Base-by-base conservation (phyloP, 2,113 vertebrate genomes). In the Python bivittatus region DNA sequence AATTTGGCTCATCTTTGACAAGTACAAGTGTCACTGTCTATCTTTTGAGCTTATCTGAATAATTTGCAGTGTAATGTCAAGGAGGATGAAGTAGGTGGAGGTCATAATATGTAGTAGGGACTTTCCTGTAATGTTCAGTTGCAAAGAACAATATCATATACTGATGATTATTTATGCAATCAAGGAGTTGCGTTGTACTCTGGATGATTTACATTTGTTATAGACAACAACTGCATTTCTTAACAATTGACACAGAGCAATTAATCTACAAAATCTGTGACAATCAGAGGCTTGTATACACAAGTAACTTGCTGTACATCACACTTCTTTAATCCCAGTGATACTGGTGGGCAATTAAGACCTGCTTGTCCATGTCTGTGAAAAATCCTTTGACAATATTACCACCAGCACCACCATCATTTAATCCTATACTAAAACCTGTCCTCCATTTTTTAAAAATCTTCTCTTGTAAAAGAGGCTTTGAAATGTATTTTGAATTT, bases 241-340 rank as follows among this genome's bases (percentile, higher is more conserved):
- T 88, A 92, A 61, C 57, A 52, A 44, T 60, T 89, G 72, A 33
- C 91, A 89, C 20, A 44, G 29, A 84, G 54, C 72, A 92, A 84
- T 88, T 84, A 92, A 84, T 92, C 86, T 92, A 84, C 52, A 84
- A 60, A 84, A 61, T 89, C 68, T 42, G 54, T 89, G 57, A 72
- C 42, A 83, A 89, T 84, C 72, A 92, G 64, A n/a, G 9, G 13
- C 56, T 84, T 89, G 23, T 64, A 52, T 58, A 58, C 48, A 84
- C 22, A 54, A 61, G 44, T 58, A 61, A 83, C 60, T 54, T 89
- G 84, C 44, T 42, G 48, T 10, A 64, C 48, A 23, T 85, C 57
- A 89, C 56, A n/a, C 6, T 89, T 22, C 61, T 54, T 92, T 60
- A 58, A 85, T 22, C n/a, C n/a, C 15, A 58, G 6, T 88, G 86